phyloP scores from a whole-genome alignment of 1,140 invertebrate genomes.

The Goniozus legneri region DNA sequence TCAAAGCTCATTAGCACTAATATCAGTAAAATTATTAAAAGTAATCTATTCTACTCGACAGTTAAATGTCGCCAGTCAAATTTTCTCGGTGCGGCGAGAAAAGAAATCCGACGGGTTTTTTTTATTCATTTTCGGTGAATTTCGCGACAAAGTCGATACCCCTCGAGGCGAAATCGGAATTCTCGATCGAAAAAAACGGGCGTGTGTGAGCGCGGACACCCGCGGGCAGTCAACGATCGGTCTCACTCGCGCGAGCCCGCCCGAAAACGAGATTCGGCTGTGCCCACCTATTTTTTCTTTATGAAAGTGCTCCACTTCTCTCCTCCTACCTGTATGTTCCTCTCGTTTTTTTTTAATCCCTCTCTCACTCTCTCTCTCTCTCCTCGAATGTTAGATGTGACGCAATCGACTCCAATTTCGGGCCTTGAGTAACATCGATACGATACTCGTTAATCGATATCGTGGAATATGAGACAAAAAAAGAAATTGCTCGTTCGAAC shows the following conservation, averaged over 20 bases:
- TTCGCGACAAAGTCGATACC: background rate
- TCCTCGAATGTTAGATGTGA: constrained; percentile 20
- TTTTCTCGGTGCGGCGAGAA: background rate
- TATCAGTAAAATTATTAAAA: background rate
- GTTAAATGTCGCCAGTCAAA: background rate
- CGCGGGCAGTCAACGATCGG: constrained; percentile 15
- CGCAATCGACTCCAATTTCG: constrained; percentile 10
- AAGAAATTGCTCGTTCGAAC: background rate
- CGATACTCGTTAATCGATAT: background rate
- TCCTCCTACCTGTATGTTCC: constrained; percentile 1
- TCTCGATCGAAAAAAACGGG: constrained; percentile 5
- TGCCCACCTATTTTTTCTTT: constrained; percentile 25
- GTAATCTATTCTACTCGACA: background rate
- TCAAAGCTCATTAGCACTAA: too few species aligned
- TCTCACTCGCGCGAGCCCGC: background rate
- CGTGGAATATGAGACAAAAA: background rate
- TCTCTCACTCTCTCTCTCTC: background rate
- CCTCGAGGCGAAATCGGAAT: constrained; percentile 14
- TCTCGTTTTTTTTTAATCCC: background rate
- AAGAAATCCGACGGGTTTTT: too few species aligned
- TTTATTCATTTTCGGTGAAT: background rate
- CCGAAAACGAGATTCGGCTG: constrained; percentile 5
- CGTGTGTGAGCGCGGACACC: constrained; percentile 7
- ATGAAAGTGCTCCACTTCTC: constrained; percentile 32
- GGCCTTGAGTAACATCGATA: constrained; percentile 4